Evolutionary conservation across 1,140 invertebrate genomes (phyloP).

Genomic region (Macrobrachium nipponense): DNA sequence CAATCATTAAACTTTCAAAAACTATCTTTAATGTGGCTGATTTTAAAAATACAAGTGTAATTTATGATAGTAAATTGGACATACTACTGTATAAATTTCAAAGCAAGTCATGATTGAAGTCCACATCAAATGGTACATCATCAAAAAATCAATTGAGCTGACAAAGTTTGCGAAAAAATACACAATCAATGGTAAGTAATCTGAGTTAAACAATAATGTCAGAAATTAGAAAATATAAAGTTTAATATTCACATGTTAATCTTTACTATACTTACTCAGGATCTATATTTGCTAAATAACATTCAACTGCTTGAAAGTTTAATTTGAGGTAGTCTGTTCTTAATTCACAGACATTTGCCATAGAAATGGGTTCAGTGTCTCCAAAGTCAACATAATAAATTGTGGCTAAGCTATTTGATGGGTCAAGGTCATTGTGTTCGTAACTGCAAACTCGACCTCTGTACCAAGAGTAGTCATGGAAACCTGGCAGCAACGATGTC

Average conservation of each 20-base stretch:
- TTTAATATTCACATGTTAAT: not conserved
- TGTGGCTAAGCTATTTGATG: constrained; percentile 73
- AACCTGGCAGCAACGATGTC: constrained; percentile 85
- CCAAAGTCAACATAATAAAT: constrained; percentile 87
- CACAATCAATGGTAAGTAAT: not conserved
- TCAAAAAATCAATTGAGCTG: too few relatives aligned
- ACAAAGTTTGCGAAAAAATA: too few relatives aligned
- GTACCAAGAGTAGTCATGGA: constrained; percentile 82
- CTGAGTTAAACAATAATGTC: not conserved
- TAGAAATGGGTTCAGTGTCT: constrained; percentile 76
- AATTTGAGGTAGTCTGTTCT: constrained; percentile 80
- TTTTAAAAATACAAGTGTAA: too few relatives aligned
- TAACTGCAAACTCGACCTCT: constrained; percentile 73
- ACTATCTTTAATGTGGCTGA: too few relatives aligned
- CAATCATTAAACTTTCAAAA: too few relatives aligned
- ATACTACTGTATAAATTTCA: too few relatives aligned
- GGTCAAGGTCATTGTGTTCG: constrained; percentile 71
- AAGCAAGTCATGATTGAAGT: too few relatives aligned
- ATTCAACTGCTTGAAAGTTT: constrained; percentile 83
- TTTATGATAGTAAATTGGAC: too few relatives aligned
- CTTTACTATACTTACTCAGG: constrained; percentile 69
- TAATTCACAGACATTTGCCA: constrained; percentile 77
- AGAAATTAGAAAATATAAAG: not conserved
- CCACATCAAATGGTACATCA: too few relatives aligned
- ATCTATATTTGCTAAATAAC: constrained; percentile 79